phyloP scores from a whole-genome alignment of 2,888 invertebrate genomes.

The Dione vanillae region DNA sequence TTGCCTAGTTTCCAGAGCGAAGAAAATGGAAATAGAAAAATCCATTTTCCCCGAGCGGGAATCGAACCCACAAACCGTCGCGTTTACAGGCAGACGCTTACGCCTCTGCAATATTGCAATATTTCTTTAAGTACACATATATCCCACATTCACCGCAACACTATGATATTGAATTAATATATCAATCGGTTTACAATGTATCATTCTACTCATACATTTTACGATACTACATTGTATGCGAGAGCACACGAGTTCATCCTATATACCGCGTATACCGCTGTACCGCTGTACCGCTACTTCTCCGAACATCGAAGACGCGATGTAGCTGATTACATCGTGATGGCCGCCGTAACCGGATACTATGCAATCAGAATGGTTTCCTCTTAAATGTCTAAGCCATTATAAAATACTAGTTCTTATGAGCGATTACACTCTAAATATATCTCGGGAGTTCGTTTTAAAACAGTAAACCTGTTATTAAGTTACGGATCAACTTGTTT shows the following conservation, averaged over 20 bases:
- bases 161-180: no score
- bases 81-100: no score
- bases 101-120: no score
- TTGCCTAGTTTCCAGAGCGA: no score
- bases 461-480: background rate
- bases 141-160: no score
- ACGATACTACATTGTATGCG: background rate
- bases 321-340: background rate
- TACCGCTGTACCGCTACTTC: no score
- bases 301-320: background rate
- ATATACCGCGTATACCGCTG: no score
- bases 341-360: background rate
- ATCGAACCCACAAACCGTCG: no score
- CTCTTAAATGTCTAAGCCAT: conserved; percentile 1
- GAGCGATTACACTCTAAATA: background rate
- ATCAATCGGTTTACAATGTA: background rate
- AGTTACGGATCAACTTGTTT: background rate
- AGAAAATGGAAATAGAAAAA: no score
- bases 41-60: no score
- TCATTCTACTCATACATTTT: background rate
- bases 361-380: conserved; percentile 6
- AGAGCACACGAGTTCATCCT: background rate
- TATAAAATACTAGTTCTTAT: conserved; percentile 5
- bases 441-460: background rate
- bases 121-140: no score